Percentiles rank a stretch among this genome's conserved stretches.
phyloP scores from a whole-genome alignment of 23 tunicate genomes.

The Botrylloides violaceus region DNA sequence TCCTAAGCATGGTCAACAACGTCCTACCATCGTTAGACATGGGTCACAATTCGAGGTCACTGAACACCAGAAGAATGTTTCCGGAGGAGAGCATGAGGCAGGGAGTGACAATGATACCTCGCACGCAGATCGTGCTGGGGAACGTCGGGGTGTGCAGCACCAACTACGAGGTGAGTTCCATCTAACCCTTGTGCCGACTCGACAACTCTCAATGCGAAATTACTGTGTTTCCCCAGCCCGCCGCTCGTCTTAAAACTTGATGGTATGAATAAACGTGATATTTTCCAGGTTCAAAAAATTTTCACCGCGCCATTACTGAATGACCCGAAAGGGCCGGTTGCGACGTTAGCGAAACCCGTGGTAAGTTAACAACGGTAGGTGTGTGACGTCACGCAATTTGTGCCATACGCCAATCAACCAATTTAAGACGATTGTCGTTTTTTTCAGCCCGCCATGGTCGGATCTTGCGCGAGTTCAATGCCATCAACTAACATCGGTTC shows the following conservation, averaged over 20 bases:
- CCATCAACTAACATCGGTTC: neutral
- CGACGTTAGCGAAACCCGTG: constrained; percentile 17
- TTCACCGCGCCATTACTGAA: neutral
- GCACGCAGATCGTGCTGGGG: neutral
- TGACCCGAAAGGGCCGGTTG: constrained; percentile 6
- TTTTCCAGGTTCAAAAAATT: neutral
- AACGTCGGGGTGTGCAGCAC: neutral
- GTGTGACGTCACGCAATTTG: neutral
- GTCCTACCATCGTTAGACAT: neutral
- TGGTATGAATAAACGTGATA: no score
- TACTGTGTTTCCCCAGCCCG: no score
- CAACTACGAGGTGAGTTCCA: neutral
- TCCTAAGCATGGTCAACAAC: constrained; percentile 6
- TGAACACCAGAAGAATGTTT: neutral
- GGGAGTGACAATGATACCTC: neutral
- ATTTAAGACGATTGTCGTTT: neutral
- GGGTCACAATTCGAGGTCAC: neutral
- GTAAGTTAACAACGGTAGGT: no score
- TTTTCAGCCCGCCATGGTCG: constrained; percentile 18
- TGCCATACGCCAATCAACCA: no score
- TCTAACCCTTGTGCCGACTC: no score
- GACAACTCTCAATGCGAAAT: no score
- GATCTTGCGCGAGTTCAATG: neutral
- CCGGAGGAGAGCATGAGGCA: neutral
- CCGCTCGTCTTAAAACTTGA: no score